Conservation (phyloP, 2,797 vertebrate genomes). For the Anomalospiza imberbis region DNA sequence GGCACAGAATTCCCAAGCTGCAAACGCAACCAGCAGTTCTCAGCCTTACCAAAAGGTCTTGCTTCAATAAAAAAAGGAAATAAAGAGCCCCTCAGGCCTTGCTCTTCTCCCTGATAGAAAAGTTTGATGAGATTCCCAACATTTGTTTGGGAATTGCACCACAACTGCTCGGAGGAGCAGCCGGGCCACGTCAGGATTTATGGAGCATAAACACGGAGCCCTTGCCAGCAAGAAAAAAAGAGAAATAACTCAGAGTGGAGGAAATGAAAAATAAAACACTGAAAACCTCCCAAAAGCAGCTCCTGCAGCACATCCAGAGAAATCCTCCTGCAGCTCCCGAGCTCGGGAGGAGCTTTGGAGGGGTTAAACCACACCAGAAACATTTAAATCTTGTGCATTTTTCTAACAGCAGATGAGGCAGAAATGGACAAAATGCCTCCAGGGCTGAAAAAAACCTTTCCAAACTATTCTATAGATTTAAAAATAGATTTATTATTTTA, state of each 20-base stretch:
- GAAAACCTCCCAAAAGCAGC: background rate
- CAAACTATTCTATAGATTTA: background rate
- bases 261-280: background rate
- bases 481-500: background rate
- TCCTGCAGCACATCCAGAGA: background rate
- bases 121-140: background rate
- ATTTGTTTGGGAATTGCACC: background rate
- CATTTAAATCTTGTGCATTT: accelerated
- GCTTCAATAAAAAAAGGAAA: background rate
- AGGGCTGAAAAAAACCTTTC: background rate
- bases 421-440: slow-evolving; percentile 40
- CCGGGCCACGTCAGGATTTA: background rate
- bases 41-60: background rate
- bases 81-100: background rate
- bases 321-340: background rate
- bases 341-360: background rate
- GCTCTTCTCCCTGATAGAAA: accelerated
- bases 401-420: background rate
- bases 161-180: background rate
- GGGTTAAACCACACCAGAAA: background rate
- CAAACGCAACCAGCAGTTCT: background rate
- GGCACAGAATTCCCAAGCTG: background rate
- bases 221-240: background rate
- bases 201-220: background rate
- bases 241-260: background rate